These are phyloP conservation scores for Panagrolaimus sp. DNA, from an alignment of 1,140 invertebrate genomes.

Conservation along the genomic window DNA sequence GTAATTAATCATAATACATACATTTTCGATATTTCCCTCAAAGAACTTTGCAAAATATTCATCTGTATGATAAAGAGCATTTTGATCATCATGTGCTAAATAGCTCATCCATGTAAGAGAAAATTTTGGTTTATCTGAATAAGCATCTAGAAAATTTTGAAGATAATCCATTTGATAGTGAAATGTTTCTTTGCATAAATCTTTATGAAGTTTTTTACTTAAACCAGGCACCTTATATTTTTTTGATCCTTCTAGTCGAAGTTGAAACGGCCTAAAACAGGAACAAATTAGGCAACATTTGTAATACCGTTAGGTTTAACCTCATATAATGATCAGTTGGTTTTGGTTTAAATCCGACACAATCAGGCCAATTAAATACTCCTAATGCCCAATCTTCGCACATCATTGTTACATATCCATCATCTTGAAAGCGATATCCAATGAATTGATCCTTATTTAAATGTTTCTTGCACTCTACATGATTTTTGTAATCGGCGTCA, in stretches of 20 bases:
- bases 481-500: background rate
- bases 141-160: background rate
- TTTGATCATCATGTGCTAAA: background rate
- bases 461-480: background rate
- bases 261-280: conserved; percentile 7
- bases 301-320: too few relatives aligned
- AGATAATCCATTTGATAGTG: conserved; percentile 1
- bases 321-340: conserved; percentile 27
- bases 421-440: conserved; percentile 17
- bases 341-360: conserved; percentile 21
- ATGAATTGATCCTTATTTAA: conserved; percentile 18
- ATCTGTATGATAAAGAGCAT: conserved; percentile 20
- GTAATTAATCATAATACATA: conserved; percentile 10
- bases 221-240: background rate
- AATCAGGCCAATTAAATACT: conserved; percentile 14
- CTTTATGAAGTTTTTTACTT: background rate
- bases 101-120: background rate
- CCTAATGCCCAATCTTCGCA: conserved; percentile 23
- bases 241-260: background rate
- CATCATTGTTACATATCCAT: conserved; percentile 22
- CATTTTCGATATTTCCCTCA: conserved; percentile 11
- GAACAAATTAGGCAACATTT: too few relatives aligned
- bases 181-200: background rate
- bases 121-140: conserved; percentile 4
- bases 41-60: conserved; percentile 23